Evolutionary conservation across 2,797 vertebrate species (phyloP).

Genomic region (Ciconia nigra): DNA sequence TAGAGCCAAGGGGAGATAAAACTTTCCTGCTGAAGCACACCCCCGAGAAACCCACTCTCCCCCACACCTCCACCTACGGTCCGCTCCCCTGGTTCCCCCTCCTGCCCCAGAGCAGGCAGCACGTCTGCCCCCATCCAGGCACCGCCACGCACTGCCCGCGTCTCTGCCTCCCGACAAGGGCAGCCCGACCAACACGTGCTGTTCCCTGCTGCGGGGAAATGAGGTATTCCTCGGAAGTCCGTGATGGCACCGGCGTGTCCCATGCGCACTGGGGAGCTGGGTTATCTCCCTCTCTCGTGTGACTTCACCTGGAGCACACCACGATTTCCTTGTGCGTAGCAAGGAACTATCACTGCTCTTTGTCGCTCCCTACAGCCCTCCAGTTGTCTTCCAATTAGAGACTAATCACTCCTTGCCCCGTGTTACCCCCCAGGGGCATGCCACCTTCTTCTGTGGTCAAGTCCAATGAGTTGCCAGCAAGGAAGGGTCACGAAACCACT

Average conservation of each 20-base stretch:
- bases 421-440: neutral
- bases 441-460: neutral
- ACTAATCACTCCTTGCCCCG: neutral
- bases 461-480: neutral
- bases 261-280: neutral
- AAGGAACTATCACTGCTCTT: neutral
- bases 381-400: neutral
- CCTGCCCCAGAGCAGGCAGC: neutral
- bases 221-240: neutral
- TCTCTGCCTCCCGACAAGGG: neutral
- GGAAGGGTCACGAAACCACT: neutral
- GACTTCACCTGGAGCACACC: neutral
- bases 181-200: fast-evolving
- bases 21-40: neutral
- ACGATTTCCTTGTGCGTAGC: fast-evolving
- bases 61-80: neutral
- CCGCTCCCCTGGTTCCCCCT: fast-evolving
- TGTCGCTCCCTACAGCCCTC: neutral
- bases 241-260: neutral
- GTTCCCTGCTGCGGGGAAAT: neutral
- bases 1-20: neutral
- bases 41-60: neutral
- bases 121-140: neutral
- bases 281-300: neutral
- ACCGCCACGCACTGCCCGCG: neutral